Evolutionary conservation across 1,140 invertebrate genomes (phyloP).

Genomic region (Microplitis mediator): DNA sequence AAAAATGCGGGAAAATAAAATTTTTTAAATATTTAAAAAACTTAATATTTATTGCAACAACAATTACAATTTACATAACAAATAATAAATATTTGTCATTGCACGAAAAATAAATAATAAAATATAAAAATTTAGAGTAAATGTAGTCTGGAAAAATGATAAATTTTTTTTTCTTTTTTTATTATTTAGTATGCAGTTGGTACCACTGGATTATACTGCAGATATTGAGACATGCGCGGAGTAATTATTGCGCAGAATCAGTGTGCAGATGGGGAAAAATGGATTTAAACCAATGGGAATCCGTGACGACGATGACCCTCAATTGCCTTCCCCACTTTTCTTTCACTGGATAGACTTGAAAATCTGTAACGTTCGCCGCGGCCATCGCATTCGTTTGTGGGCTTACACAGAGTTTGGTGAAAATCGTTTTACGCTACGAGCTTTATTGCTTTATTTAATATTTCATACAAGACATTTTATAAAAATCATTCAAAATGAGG

Average conservation of each 20-base stretch:
- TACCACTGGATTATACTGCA: slow-evolving; percentile 35
- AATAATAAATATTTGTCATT: too few species aligned
- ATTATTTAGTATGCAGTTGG: slow-evolving; percentile 32
- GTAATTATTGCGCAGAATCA: slow-evolving; percentile 6
- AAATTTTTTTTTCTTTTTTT: not conserved
- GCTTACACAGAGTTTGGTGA: slow-evolving; percentile 28
- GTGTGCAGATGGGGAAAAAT: not conserved
- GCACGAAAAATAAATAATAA: too few species aligned
- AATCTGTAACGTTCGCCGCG: slow-evolving; percentile 58
- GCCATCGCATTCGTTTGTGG: slow-evolving; percentile 37
- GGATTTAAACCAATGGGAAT: slow-evolving; percentile 41
- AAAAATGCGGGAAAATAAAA: too few species aligned
- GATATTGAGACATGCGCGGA: slow-evolving; percentile 18
- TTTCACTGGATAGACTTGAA: slow-evolving; percentile 44
- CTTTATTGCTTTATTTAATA: slow-evolving; percentile 18
- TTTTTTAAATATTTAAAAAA: too few species aligned
- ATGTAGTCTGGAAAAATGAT: not conserved
- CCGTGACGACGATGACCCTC: slow-evolving; percentile 16
- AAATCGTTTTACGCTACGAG: slow-evolving; percentile 9
- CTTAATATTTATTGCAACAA: too few species aligned
- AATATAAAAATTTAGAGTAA: too few species aligned
- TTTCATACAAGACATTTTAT: slow-evolving; percentile 15
- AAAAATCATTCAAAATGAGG: slow-evolving; percentile 70
- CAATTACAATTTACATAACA: too few species aligned
- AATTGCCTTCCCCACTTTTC: slow-evolving; percentile 24